Base-by-base conservation (phyloP, 2,888 invertebrate species). In the Synergus laeviventris region DNA sequence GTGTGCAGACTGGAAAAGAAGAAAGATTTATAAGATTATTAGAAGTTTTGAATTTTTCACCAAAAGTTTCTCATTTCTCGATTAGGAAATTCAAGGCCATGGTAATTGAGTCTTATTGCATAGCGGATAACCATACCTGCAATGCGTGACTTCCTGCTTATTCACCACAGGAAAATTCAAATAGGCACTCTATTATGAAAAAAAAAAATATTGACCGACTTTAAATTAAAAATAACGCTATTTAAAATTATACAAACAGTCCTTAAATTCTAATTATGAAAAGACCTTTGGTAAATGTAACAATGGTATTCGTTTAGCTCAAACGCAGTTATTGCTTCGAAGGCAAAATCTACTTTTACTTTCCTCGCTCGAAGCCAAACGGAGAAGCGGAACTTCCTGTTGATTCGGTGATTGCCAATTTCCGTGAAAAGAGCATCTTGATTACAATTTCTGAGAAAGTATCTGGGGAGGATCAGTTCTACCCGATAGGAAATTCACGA, bases 321-420 rank as follows among this genome's bases (percentile, higher is more conserved):
- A 18, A 21, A 56, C 21, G 21, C 1, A 3, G 56, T 21, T 7
- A 14, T 21, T 14, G 59, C 59, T 42, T 64, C 42, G 24, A 42
- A 16, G 42, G 64, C 18, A 64, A 64, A 64, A 42, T 21, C 14
- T 42, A 21, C 42, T 64, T 64, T 42, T 24, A 21, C 21, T 64
- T 64, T 21, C 14, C 14, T 64, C 64, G 38, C 21, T 14, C 18
- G 24, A 24, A 59, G 59, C 42, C 16, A 60, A 49, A 49, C 9
- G 61, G 36, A 75, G 78, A 74, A 80, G 76, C 56, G 42, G 73
- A 73, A 56, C n/a, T 73, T 74, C 36, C 77, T 70, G 74, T 81
- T 79, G 77, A 77, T 77, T 74, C 74, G 75, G 74, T 75, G 75
- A 81, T 79, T 75, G 79, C 75, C 76, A 81, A 81, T 79, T 81